phyloP scores from a whole-genome alignment of 1,140 invertebrate species.

The Diplogasteroides magnus region DNA sequence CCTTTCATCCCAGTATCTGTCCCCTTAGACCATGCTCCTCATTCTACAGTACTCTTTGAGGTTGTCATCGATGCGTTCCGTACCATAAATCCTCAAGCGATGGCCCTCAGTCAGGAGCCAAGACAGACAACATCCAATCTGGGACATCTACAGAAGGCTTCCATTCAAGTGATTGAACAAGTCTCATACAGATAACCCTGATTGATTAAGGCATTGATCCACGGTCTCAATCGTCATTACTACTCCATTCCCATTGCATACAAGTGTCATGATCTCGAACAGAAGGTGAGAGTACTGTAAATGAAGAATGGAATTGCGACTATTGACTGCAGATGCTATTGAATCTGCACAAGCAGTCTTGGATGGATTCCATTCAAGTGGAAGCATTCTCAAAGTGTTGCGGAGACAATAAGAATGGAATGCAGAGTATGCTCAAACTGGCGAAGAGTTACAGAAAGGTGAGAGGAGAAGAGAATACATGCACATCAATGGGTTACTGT shows the following conservation, averaged over 20 bases:
- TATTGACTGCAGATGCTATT: slow-evolving; percentile 75
- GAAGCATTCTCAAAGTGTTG: slow-evolving; percentile 92
- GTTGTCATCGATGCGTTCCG: slow-evolving; percentile 63
- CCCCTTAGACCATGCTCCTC: not conserved
- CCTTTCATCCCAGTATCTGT: not conserved
- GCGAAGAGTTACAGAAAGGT: slow-evolving; percentile 98
- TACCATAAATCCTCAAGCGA: slow-evolving; percentile 97
- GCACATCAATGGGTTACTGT: slow-evolving; percentile 2
- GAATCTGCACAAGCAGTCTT: slow-evolving; percentile 97
- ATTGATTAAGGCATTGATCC: slow-evolving; percentile 79
- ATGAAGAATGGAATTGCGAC: not conserved
- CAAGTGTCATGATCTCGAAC: slow-evolving; percentile 95
- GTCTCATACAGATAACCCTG: too few relatives aligned
- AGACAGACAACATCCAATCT: slow-evolving; percentile 97
- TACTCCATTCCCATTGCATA: slow-evolving; percentile 99
- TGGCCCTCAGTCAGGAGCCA: slow-evolving; percentile 96
- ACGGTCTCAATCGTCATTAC: slow-evolving; percentile 96
- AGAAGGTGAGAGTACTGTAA: slow-evolving; percentile 63
- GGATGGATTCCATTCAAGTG: slow-evolving; percentile 94
- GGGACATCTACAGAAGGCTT: slow-evolving; percentile 95
- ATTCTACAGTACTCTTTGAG: slow-evolving; percentile 58
- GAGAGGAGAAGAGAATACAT: slow-evolving; percentile 23
- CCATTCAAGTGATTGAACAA: slow-evolving; percentile 65
- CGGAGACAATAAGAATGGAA: slow-evolving; percentile 75
- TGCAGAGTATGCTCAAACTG: slow-evolving; percentile 90